Base-by-base conservation (phyloP, 37 sponge, comb jelly and placozoan genomes). In the Mnemiopsis leidyi region DNA sequence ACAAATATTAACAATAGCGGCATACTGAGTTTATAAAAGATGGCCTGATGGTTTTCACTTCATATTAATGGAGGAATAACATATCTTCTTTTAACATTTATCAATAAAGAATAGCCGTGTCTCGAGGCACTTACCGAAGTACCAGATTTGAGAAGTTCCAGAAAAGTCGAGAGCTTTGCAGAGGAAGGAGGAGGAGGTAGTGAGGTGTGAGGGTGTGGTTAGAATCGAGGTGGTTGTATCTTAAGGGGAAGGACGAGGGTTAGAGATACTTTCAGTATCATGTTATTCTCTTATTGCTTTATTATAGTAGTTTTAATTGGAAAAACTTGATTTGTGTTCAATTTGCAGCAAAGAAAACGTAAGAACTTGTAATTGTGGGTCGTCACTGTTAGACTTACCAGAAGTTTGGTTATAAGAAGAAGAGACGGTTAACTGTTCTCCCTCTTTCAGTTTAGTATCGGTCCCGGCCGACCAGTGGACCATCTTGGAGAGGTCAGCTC, bases 151-250 rank as follows among this genome's bases (percentile, higher is more conserved):
- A 28, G 75, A 29, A 28, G 26, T n/a, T 5, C 75, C 75, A 25
- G 75, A 29, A 25, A 29, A 71, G 75, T n/a, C 30, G 30, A 71
- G 75, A 28, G 75, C 75, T n/a, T n/a, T 71, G 75, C 75, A 71
- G 3, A 28, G 5, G 75, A 71, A 71, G 75, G 30, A 29, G 26
- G 75, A 29, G n/a, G 26, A 71, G 7, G 30, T 71, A 25, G 75
- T 71, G 3, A 71, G 75, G n/a, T n/a, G 26, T 7, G 26, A n/a
- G 26, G 75, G 75, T n/a, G 75, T 71, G 75, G 75, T 71, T 25
- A 71, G 30, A 5, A 71, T 25, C 2, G 75, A 71, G 30, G 30
- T 28, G 7, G 75, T 71, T 28, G 26, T 71, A 71, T 71, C 75
- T 71, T n/a, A 18, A 2, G 75, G 75, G 20, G 75, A 28, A 28